Conservation (phyloP, 2,113 vertebrate species). For the Dolichotis patagonum region DNA sequence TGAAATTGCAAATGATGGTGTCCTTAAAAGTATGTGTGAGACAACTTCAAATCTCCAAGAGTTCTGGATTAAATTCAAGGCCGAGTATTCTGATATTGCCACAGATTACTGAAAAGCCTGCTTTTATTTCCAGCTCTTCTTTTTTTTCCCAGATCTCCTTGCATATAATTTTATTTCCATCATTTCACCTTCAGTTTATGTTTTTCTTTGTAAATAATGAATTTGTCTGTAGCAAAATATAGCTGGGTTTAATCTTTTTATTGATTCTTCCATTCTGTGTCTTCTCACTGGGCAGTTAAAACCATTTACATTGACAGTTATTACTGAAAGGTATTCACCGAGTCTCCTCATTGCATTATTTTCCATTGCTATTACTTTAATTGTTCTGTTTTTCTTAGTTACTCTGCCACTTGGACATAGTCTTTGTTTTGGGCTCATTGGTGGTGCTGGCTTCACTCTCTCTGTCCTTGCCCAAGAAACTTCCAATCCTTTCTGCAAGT, state of each 20-base stretch:
- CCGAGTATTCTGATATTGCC: neutral
- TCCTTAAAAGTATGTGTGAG: neutral
- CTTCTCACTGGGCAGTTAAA: neutral
- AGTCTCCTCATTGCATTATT: neutral
- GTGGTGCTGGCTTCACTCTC: neutral
- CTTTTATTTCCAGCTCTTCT: neutral
- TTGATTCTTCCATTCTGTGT: neutral
- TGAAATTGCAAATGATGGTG: neutral
- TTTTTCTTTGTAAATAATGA: neutral
- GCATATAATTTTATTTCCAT: neutral
- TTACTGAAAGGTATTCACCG: neutral
- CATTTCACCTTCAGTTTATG: neutral
- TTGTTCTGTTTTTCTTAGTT: neutral
- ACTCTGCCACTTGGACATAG: neutral
- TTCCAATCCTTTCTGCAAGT: neutral
- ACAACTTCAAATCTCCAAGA: neutral
- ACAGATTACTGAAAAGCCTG: neutral
- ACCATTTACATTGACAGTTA: neutral
- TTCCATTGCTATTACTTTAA: neutral
- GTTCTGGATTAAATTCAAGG: neutral
- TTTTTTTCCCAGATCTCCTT: neutral
- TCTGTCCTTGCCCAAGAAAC: neutral
- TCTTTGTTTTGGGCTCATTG: neutral
- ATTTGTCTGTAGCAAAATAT: neutral
- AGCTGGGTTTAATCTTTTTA: neutral